Evolutionary conservation across 2,888 invertebrate species (phyloP).

Genomic region (Tipula confusa): DNA sequence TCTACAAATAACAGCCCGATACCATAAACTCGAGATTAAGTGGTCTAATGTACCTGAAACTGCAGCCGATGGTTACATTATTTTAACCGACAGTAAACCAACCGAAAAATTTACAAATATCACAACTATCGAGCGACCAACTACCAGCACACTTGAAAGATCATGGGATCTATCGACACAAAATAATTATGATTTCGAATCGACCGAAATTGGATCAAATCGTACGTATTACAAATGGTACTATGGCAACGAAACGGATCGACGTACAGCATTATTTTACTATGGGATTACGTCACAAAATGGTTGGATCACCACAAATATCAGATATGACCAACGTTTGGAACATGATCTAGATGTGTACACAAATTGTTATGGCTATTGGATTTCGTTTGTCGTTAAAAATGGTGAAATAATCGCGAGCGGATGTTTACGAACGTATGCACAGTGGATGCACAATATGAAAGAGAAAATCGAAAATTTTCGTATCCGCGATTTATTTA

Average conservation of each 20-base stretch:
- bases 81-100: background rate
- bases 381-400: slow-evolving; percentile 47
- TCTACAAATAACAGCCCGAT: background rate
- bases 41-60: background rate
- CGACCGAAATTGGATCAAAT: background rate
- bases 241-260: slow-evolving; percentile 43
- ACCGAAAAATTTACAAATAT: background rate
- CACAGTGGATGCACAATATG: slow-evolving; percentile 58
- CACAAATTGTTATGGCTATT: slow-evolving; percentile 47
- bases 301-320: slow-evolving; percentile 47
- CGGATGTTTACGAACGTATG: slow-evolving; percentile 53
- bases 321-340: slow-evolving; percentile 43
- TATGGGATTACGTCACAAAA: slow-evolving; percentile 37
- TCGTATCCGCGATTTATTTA: slow-evolving; percentile 55
- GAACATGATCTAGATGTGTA: slow-evolving; percentile 42
- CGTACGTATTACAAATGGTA: slow-evolving; percentile 32
- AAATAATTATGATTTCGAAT: background rate
- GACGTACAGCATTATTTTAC: slow-evolving; percentile 42
- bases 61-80: background rate
- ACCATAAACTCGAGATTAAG: background rate
- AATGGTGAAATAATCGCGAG: slow-evolving; percentile 44
- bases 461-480: slow-evolving; percentile 48
- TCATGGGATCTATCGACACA: background rate
- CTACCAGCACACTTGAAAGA: background rate
- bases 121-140: background rate